Conservation (phyloP, 2,113 vertebrate species). For the Atherinomorus stipes region DNA sequence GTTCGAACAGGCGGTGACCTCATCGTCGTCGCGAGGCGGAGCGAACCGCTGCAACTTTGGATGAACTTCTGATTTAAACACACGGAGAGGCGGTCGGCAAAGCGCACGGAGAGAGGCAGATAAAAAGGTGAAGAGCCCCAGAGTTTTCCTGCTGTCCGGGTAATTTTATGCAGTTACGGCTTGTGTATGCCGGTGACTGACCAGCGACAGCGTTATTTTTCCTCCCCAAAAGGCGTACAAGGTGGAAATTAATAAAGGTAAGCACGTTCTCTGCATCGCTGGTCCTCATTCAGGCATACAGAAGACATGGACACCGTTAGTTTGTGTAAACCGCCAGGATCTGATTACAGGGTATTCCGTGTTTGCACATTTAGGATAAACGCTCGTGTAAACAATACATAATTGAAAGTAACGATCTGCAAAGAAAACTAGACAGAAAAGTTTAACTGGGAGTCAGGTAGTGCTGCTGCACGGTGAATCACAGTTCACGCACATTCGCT, state of each 20-base stretch:
- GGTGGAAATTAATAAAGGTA: constrained; percentile 70
- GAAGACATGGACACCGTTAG: constrained; percentile 1
- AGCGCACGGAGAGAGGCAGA: constrained; percentile 35
- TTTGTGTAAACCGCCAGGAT: neutral
- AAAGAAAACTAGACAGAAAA: constrained; percentile 44
- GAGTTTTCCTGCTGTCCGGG: constrained; percentile 21
- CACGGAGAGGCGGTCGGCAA: constrained; percentile 61
- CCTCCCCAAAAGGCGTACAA: constrained; percentile 27
- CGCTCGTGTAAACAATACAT: too few species aligned
- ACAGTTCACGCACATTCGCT: neutral
- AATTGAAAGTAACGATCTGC: neutral
- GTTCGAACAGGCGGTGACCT: constrained; percentile 71
- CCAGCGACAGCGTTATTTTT: constrained; percentile 29
- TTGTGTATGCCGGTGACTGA: constrained; percentile 17
- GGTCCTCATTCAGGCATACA: neutral
- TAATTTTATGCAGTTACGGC: constrained; percentile 7
- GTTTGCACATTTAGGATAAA: neutral
- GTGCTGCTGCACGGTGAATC: neutral
- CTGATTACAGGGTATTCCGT: neutral
- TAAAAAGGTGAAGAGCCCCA: constrained; percentile 23
- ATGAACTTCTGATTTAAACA: constrained; percentile 83
- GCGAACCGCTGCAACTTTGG: constrained; percentile 81
- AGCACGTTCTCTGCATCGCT: constrained; percentile 24
- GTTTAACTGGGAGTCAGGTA: constrained; percentile 40
- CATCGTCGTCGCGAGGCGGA: constrained; percentile 71